Evolutionary conservation across 1,140 invertebrate species (phyloP), one percentile per base, ranked within the genome.

Genomic region (Camponotus floridanus): DNA sequence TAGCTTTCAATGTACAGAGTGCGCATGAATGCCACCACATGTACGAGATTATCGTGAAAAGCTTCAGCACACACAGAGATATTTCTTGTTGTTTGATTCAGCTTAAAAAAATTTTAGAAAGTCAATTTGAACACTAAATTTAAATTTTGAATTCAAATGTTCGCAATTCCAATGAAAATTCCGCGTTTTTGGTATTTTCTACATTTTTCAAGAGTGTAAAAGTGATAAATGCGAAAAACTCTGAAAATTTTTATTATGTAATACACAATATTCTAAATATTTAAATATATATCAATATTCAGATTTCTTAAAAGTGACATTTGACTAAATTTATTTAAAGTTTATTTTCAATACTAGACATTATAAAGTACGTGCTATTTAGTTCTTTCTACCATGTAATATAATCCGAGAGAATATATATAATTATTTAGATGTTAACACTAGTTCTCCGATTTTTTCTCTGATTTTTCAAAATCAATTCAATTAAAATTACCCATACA

Each of bases 141-240:
- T 61, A 8, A 62, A 83, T 61, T 67, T 67, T 15, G 2, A 71
- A 59, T 71, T 71, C 13, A 45, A 71, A 42, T 71, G n/a, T 42
- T 3, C 48, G 39, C 21, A 7, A 7, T 6, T 5, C 4, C 51
- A 26, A 59, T 59, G 5, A 21, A n/a, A 81, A n/a, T n/a, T n/a
- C n/a, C n/a, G n/a, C n/a, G 57, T 42, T 45, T 31, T n/a, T 21
- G 33, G 6, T 4, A 7, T 73, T 59, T 21, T 11, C 0, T 61
- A 26, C n/a, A 9, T 67, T 67, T 36, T 67, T 79, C 42, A 81
- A 59, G n/a, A 59, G 36, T 26, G 3, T 18, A 5, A 18, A 59
- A 59, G 11, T 18, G 55, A 8, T 21, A 59, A 59, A 39, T 2
- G 33, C 9, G 26, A 15, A 74, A 39, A 39, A 74, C 39, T 67